Percentiles rank a stretch among this genome's conserved stretches.
phyloP scores from a whole-genome alignment of 2,888 invertebrate species.

The Diogma glabrata region DNA sequence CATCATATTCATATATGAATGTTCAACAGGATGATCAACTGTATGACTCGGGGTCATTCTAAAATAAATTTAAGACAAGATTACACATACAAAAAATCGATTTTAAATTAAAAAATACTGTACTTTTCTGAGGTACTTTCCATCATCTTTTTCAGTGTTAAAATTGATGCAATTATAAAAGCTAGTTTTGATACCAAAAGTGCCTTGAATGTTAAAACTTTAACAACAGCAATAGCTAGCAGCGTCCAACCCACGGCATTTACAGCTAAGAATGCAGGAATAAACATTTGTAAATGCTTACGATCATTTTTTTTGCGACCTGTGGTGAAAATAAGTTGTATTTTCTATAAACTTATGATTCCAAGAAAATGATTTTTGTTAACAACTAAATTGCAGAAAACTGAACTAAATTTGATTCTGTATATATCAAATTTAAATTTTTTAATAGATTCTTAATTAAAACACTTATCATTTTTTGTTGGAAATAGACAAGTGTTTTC shows the following conservation, averaged over 20 bases:
- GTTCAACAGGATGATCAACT: constrained; percentile 17
- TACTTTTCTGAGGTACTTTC: constrained; percentile 42
- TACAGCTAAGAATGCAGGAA: constrained; percentile 57
- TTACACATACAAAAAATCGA: constrained; percentile 5
- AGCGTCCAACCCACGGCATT: constrained; percentile 53
- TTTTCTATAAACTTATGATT: too few species aligned
- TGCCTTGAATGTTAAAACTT: constrained; percentile 53
- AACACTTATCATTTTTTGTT: too few species aligned
- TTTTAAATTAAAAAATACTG: constrained; percentile 16
- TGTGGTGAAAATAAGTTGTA: not conserved
- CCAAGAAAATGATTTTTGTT: too few species aligned
- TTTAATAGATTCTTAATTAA: too few species aligned
- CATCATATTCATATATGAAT: constrained; percentile 30
- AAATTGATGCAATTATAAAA: constrained; percentile 47
- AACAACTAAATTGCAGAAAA: too few species aligned
- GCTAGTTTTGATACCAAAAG: constrained; percentile 58
- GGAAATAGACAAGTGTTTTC: too few species aligned
- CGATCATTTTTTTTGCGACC: constrained; percentile 36
- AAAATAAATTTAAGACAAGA: not conserved
- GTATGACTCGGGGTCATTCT: constrained; percentile 34
- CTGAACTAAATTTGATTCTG: too few species aligned
- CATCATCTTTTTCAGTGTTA: constrained; percentile 49
- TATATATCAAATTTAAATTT: too few species aligned
- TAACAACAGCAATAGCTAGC: constrained; percentile 48
- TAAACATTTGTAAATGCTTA: constrained; percentile 48